Evolutionary conservation across 1,140 invertebrate genomes (phyloP), one percentile per base, ranked within the genome.

Genomic region (Telenomus remus): DNA sequence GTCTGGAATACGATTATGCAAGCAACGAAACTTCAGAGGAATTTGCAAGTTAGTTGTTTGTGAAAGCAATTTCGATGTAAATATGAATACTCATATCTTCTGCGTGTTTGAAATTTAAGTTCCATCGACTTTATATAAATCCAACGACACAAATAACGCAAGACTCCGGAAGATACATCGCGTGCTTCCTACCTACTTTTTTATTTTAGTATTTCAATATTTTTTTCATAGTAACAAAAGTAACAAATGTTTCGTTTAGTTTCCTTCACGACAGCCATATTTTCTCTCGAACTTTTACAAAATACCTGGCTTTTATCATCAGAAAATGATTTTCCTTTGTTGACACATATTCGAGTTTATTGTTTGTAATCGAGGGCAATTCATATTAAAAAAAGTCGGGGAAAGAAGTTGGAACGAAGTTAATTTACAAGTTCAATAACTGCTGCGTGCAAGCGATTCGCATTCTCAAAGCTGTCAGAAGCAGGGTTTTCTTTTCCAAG

Each of bases 401-500:
- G 27, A 42, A 55, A 44, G 43, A 15, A 27, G 19, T 27, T 27
- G 19, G 19, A 27, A 27, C 6, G 19, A 27, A 27, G 19, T 51
- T n/a, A 42, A 33, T 5, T 54, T 55, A 65, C 35, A 39, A 65
- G 46, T 39, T 51, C 64, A 57, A 68, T 57, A 68, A 56, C 51
- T 68, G 64, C 54, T 57, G 53, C 3, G 48, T 14, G 15, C 48
- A 37, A 56, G 7, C 37, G 37, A 51, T 44, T 57, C 54, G 47
- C 57, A 66, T 66, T 68, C 42, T 59, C 51, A 33, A 50, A 53
- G 49, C 64, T 59, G 64, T 59, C 48, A 59, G 54, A 59, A 57
- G 54, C 64, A 59, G 37, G n/a, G 49, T 13, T 59, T 59, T 59
- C 64, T 59, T 68, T 46, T 70, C 51, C 54, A 70, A 61, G n/a